Percentiles rank a stretch among this genome's conserved stretches.
These are phyloP conservation scores for Scaptomyza montana DNA, from an alignment of 1,140 invertebrate species.

Conservation along the genomic window DNA sequence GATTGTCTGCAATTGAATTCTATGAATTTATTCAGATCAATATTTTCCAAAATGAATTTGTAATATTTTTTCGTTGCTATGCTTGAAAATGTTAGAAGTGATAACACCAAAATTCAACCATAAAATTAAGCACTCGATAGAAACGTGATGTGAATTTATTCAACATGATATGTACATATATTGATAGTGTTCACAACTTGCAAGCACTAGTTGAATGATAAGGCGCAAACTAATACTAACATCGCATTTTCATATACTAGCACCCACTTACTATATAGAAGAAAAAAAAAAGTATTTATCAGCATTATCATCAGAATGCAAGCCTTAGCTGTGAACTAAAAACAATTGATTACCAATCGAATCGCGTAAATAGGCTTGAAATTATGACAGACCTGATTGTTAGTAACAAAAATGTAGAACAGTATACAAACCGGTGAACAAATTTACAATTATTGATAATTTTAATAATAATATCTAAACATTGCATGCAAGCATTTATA, in stretches of 20 bases:
- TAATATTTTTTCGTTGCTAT: too few species aligned
- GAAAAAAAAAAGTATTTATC: constrained; percentile 51
- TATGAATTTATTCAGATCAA: not conserved
- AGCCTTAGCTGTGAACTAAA: constrained; percentile 33
- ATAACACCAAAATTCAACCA: not conserved
- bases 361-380: constrained; percentile 11
- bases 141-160: constrained; percentile 52
- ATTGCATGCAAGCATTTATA: not conserved
- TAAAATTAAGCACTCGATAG: constrained; percentile 47
- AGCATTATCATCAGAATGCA: constrained; percentile 20
- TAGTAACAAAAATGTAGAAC: not conserved
- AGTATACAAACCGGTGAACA: not conserved
- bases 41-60: too few species aligned
- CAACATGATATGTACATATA: too few species aligned
- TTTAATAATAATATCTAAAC: not conserved
- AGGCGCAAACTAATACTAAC: constrained; percentile 30
- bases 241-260: constrained; percentile 21
- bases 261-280: too few species aligned
- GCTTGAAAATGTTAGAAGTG: not conserved
- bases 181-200: constrained; percentile 17
- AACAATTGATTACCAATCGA: constrained; percentile 26
- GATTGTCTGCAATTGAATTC: constrained; percentile 2
- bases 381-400: not conserved
- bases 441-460: not conserved
- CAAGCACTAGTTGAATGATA: constrained; percentile 33